Base-by-base conservation (phyloP, 1,140 invertebrate species). In the Apis florea region DNA sequence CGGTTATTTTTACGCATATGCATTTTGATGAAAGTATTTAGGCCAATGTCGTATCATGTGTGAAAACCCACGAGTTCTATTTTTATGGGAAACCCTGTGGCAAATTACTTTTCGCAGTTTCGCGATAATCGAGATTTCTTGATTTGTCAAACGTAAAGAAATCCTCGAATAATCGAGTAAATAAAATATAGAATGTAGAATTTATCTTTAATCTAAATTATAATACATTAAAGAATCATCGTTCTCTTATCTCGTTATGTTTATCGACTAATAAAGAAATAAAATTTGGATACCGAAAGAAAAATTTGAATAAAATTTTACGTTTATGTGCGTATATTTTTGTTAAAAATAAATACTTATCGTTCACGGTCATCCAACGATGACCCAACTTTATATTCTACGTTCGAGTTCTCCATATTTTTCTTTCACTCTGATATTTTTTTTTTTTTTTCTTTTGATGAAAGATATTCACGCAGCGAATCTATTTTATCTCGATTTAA, bases 1-100 rank as follows among this genome's bases (percentile, higher is more conserved):
- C 17, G 26, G 71, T 68, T 81, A 81, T 81, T 81, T 81, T 75
- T 81, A 81, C 66, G 51, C 63, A 63, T 10, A 9, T 75, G 79
- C 63, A 75, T 75, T 75, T 81, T 58, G 15, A 21, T 40, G 71
- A 75, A 81, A 51, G 54, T 81, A 81, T 81, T 81, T 17, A 31
- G 79, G 79, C 63, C 79, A 81, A 81, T 81, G 79, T 81, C 79
- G 71, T 21, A 17, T 40, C n/a, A 68, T 21, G 17, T 49, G 54
- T 63, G 24, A n/a, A 24, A 67, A 74, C 63, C 24, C 63, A 13
- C 24, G 19, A 40, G 21, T 58, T 81, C 79, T 81, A 81, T 81
- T 81, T 81, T 75, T 81, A 81, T 81, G 72, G 79, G 63, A 58
- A 51, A 75, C 24, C 61, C 70, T 54, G 49, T 13, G 21, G 31